Evolutionary conservation across 2,797 vertebrate species (phyloP).

Genomic region (Poliocrania exsul): DNA sequence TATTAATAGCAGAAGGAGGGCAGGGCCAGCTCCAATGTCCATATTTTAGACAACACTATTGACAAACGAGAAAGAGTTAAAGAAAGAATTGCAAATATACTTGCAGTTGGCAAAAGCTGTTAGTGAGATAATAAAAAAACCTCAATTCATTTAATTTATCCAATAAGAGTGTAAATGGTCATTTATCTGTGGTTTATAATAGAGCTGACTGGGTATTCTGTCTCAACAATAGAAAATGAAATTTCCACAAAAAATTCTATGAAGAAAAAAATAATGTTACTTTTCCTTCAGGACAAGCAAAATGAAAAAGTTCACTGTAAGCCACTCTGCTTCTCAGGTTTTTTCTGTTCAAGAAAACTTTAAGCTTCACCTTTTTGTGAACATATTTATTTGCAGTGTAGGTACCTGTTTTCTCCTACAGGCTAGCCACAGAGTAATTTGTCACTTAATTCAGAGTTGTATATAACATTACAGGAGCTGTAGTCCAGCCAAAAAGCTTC

Average conservation of each 20-base stretch:
- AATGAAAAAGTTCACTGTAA: neutral
- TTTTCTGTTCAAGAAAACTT: conserved; percentile 6
- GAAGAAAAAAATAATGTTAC: conserved; percentile 9
- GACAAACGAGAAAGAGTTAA: neutral
- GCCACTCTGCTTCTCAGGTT: neutral
- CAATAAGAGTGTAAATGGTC: neutral
- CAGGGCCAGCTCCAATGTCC: neutral
- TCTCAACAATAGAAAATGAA: conserved; percentile 46
- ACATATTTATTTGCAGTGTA: neutral
- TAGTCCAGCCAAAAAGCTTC: conserved; percentile 33
- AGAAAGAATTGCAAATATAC: conserved; percentile 19
- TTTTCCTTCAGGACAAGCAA: conserved; percentile 28
- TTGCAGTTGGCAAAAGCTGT: neutral
- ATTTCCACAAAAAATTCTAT: conserved; percentile 20
- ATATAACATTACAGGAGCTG: conserved; percentile 39
- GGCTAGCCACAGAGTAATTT: conserved; percentile 19
- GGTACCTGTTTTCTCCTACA: conserved; percentile 35
- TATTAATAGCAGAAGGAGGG: neutral
- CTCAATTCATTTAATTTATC: neutral
- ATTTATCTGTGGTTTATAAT: conserved; percentile 6
- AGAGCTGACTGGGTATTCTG: neutral
- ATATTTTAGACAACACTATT: neutral
- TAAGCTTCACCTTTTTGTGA: conserved; percentile 26
- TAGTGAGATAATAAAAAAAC: neutral
- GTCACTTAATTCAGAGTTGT: conserved; percentile 34